Percentiles rank a stretch among this genome's conserved stretches.
phyloP scores from a whole-genome alignment of 2,888 invertebrate species.

The Crocallis elinguaria region DNA sequence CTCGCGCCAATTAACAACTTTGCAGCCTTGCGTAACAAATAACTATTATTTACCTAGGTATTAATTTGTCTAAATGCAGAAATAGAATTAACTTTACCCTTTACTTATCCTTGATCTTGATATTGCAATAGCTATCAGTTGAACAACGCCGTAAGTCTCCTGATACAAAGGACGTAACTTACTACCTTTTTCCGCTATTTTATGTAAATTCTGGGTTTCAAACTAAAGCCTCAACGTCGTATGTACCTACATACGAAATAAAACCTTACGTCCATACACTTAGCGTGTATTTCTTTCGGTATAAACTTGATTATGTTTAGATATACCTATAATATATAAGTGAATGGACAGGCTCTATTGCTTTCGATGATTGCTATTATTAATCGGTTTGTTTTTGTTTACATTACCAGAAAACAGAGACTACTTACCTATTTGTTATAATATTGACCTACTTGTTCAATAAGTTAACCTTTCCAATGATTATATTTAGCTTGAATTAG shows the following conservation, averaged over 20 bases:
- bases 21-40: no score
- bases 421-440: no score
- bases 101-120: slow-evolving; percentile 55
- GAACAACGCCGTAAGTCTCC: slow-evolving; percentile 1
- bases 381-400: slow-evolving; percentile 14
- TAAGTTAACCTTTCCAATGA: no score
- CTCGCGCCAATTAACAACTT: no score
- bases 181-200: neutral
- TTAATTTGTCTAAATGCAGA: slow-evolving; percentile 1
- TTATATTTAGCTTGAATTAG: no score
- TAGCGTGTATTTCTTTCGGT: neutral
- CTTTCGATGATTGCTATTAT: slow-evolving; percentile 30
- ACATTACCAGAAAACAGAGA: no score
- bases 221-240: slow-evolving; percentile 9
- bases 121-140: neutral
- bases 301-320: neutral
- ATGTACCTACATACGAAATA: slow-evolving; percentile 4
- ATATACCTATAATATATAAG: neutral
- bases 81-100: slow-evolving; percentile 6
- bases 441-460: no score
- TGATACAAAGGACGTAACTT: neutral
- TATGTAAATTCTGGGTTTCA: slow-evolving; percentile 10
- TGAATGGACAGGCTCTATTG: slow-evolving; percentile 40
- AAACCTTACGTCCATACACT: slow-evolving; percentile 5
- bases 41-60: no score